phyloP scores from a whole-genome alignment of 2,113 vertebrate species.

The Phoenicopterus ruber region DNA sequence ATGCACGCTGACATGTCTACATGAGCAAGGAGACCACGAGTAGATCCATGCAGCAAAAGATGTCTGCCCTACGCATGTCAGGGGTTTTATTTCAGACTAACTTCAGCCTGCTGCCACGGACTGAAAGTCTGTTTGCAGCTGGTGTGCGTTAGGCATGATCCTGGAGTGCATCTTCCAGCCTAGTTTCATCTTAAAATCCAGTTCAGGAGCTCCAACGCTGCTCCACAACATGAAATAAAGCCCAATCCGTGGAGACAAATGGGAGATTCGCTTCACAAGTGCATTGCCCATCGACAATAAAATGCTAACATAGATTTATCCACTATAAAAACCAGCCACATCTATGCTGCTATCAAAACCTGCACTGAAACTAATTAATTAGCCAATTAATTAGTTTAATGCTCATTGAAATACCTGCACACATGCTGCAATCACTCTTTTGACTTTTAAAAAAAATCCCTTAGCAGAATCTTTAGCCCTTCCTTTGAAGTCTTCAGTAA shows the following conservation, averaged over 20 bases:
- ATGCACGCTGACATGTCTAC: background rate
- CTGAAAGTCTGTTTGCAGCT: background rate
- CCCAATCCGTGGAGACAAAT: background rate
- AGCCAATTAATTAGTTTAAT: conserved; percentile 10
- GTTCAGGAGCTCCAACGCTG: background rate
- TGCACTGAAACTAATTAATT: conserved; percentile 14
- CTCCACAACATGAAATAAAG: background rate
- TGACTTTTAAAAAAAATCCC: background rate
- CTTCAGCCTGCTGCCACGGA: background rate
- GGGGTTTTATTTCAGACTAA: background rate
- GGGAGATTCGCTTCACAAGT: background rate
- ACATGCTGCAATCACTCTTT: background rate
- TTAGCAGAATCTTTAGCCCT: background rate
- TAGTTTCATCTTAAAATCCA: background rate
- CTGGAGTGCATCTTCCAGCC: background rate
- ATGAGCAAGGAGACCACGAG: background rate
- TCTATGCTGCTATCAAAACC: background rate
- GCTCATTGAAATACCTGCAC: background rate
- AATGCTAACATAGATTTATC: background rate
- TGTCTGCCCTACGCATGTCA: background rate
- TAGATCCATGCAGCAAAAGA: background rate
- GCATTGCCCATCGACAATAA: background rate
- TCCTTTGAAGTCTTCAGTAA: background rate
- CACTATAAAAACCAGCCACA: background rate
- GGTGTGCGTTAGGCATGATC: background rate